Percentiles rank a stretch among this genome's conserved stretches.
phyloP scores from a whole-genome alignment of 2,113 vertebrate genomes.

The Eudorcas thomsonii region DNA sequence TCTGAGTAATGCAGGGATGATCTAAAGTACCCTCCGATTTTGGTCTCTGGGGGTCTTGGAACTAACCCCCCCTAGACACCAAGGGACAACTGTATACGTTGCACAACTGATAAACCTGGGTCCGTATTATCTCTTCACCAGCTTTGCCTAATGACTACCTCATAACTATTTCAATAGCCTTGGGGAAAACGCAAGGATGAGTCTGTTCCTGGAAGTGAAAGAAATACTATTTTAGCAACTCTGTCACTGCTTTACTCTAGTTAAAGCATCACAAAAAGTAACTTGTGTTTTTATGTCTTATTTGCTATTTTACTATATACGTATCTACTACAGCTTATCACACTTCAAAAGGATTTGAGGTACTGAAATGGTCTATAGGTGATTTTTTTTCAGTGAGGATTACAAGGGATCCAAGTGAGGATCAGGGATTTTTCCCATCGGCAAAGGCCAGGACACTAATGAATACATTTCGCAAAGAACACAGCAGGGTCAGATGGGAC shows the following conservation, averaged over 20 bases:
- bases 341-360: background rate
- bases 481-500: background rate
- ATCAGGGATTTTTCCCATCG: background rate
- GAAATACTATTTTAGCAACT: background rate
- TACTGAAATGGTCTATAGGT: background rate
- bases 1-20: background rate
- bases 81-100: background rate
- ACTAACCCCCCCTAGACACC: background rate
- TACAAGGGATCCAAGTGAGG: background rate
- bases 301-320: background rate
- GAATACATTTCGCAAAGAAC: background rate
- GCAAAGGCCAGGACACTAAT: background rate
- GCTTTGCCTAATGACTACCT: background rate
- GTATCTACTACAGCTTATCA: background rate
- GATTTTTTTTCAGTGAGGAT: background rate
- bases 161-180: background rate
- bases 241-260: background rate
- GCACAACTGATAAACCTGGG: background rate
- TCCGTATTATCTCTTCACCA: background rate
- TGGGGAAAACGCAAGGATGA: background rate
- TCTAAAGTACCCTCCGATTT: no score
- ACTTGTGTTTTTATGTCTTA: background rate
- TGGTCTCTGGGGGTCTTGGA: background rate
- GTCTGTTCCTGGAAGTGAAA: background rate
- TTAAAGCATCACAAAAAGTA: background rate